phyloP scores from a whole-genome alignment of 2,113 vertebrate species.

The Corythornis madagascariensis region DNA sequence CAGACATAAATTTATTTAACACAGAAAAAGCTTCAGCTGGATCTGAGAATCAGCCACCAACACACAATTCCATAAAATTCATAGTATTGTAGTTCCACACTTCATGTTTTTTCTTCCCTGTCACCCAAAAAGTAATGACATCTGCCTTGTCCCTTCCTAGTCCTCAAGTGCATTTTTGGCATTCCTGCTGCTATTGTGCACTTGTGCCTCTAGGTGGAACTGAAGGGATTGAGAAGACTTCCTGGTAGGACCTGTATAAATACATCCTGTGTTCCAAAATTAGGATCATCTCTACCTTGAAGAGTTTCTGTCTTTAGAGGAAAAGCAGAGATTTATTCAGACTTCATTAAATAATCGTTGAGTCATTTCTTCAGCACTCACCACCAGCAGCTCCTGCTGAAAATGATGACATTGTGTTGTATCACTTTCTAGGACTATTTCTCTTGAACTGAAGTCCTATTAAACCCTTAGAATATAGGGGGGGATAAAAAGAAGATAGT shows the following conservation, averaged over 20 bases:
- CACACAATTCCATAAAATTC: neutral
- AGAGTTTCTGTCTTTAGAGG: neutral
- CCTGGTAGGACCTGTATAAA: neutral
- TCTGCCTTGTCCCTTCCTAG: neutral
- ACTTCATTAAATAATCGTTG: neutral
- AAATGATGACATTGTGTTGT: neutral
- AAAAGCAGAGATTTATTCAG: neutral
- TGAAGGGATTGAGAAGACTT: constrained; percentile 7
- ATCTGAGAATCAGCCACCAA: neutral
- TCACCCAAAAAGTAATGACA: neutral
- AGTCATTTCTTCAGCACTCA: neutral
- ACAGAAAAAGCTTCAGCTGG: neutral
- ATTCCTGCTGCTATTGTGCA: neutral
- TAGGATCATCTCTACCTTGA: neutral
- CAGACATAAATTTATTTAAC: neutral
- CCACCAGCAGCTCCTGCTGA: neutral
- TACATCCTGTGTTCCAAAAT: neutral
- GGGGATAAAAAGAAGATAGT: neutral
- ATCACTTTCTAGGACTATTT: neutral
- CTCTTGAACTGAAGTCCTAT: neutral
- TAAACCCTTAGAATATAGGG: neutral
- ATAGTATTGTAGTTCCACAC: neutral
- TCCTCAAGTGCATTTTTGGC: neutral
- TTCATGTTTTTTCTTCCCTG: neutral
- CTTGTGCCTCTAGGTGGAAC: constrained; percentile 60